Evolutionary conservation across 2,888 invertebrate species (phyloP), one percentile per base, ranked within the genome.

Genomic region (Ophion ellenae): DNA sequence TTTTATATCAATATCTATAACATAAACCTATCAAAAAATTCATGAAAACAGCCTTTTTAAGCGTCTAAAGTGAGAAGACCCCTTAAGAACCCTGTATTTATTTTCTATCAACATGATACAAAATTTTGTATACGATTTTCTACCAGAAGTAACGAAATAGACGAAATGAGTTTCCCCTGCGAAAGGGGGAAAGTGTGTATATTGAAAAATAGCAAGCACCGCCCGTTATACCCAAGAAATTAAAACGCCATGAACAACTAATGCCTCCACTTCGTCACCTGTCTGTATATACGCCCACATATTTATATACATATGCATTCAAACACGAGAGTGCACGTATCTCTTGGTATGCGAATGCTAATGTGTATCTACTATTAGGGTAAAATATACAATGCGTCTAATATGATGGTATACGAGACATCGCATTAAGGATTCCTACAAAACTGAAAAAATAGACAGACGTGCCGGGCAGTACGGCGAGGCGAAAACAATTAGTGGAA

Each of bases 161-260:
- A 20, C 6, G 40, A 53, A 17, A 47, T 17, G 47, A 9, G 47
- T 3, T 5, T 36, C n/a, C 9, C 20, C 14, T 57, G 40, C 28
- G 32, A 32, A 11, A 5, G 10, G 45, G 40, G 10, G 40, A 74
- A 74, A 61, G 24, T 45, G 75, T 67, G 70, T 80, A 79, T 79
- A 80, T 82, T 85, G 85, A 83, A 83, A 85, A 85, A 83, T 83
- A 85, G 80, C 73, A 83, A 83, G 83, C 83, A 83, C 83, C 79
- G 80, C 63, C 80, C 76, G 85, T 83, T 85, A 83, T 85, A 85
- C 83, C 83, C 76, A 83, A 83, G 85, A 83, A 82, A 85, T 85
- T 85, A 80, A 84, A 81, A 84, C 84, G 66, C 73, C 80, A 76
- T 83, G 85, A 86, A 86, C 85, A 85, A 85, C 82, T 59, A 73